Conservation (phyloP, 2,797 vertebrate species). For the Lophura swinhoii region DNA sequence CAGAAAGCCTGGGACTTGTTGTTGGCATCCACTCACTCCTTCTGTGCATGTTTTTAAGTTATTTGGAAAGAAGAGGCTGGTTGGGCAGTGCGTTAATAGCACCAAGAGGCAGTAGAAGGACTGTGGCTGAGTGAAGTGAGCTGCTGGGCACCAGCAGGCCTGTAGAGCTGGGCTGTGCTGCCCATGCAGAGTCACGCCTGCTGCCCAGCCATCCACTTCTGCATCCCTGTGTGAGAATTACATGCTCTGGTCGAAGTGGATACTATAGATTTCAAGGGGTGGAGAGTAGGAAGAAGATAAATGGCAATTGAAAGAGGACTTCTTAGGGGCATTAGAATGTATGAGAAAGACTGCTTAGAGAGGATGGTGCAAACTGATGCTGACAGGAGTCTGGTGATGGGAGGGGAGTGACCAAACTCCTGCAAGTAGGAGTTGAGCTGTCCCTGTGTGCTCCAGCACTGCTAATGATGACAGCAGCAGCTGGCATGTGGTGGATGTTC, state of each 20-base stretch:
- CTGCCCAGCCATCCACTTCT: not conserved
- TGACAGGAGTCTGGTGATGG: not conserved
- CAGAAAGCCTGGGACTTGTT: not conserved
- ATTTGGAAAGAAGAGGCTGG: not conserved
- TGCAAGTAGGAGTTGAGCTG: not conserved
- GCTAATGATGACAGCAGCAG: not conserved
- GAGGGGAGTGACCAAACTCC: not conserved
- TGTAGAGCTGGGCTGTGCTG: fast-evolving
- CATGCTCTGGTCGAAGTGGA: fast-evolving
- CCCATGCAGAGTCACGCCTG: fast-evolving
- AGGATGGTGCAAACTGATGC: not conserved
- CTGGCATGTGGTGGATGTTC: not conserved
- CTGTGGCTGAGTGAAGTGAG: not conserved
- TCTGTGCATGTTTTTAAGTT: not conserved
- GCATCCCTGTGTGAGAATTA: too few species aligned
- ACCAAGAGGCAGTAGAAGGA: not conserved
- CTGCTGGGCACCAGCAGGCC: not conserved
- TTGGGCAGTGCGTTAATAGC: not conserved
- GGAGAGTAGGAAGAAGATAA: not conserved
- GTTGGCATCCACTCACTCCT: not conserved
- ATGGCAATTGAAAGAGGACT: not conserved
- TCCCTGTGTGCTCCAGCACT: not conserved
- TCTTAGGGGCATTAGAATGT: not conserved
- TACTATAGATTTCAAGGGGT: not conserved
- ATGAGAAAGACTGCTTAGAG: not conserved